Conservation (phyloP, 2,888 invertebrate genomes). For the Rhingia campestris region DNA sequence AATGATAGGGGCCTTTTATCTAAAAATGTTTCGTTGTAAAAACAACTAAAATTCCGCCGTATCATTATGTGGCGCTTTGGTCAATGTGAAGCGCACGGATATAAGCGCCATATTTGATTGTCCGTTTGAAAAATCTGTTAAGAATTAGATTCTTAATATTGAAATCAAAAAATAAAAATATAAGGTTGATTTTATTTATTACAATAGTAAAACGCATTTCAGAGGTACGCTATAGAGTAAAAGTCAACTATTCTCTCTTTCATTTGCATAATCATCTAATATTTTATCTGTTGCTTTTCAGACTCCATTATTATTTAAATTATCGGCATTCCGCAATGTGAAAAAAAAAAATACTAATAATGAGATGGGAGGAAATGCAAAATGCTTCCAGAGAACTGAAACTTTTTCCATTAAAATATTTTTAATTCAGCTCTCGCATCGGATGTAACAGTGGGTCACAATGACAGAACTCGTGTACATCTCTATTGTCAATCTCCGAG, state of each 20-base stretch:
- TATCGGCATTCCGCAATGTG: constrained; percentile 8
- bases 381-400: constrained; percentile 2
- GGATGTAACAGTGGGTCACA: background rate
- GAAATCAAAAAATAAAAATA: too few species aligned
- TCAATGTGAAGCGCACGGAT: too few species aligned
- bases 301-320: constrained; percentile 17
- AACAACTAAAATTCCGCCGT: too few species aligned
- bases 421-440: constrained; percentile 15
- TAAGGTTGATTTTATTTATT: too few species aligned
- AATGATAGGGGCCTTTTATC: too few species aligned
- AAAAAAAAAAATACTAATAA: constrained; percentile 8
- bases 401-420: constrained; percentile 50
- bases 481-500: background rate
- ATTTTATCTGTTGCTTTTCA: background rate
- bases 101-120: too few species aligned
- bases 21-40: too few species aligned
- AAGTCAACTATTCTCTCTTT: background rate
- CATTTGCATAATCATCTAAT: constrained; percentile 10
- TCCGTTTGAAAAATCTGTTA: too few species aligned
- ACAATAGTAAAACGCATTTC: too few species aligned
- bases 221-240: too few species aligned
- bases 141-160: too few species aligned
- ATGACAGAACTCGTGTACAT: constrained; percentile 5
- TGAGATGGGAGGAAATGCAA: constrained; percentile 29
- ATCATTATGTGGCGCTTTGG: too few species aligned